Evolutionary conservation across 2,113 vertebrate genomes (phyloP).

Genomic region (Megaleporinus macrocephalus): DNA sequence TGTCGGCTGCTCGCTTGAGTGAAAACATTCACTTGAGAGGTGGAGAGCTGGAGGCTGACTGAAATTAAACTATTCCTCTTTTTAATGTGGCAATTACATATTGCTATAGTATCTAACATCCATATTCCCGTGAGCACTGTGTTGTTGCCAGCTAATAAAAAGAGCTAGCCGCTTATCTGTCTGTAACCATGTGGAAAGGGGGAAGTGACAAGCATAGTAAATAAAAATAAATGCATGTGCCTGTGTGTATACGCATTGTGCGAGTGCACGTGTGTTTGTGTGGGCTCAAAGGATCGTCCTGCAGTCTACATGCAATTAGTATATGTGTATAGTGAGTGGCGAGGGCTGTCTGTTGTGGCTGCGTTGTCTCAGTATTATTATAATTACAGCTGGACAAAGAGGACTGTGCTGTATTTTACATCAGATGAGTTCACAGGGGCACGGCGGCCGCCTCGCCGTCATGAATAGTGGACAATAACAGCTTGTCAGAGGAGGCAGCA

Average conservation of each 20-base stretch:
- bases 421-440: not conserved
- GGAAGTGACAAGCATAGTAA: not conserved
- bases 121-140: not conserved
- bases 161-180: not conserved
- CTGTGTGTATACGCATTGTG: not conserved
- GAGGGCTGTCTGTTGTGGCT: constrained; percentile 65
- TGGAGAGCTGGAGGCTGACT: not conserved
- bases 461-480: constrained; percentile 8
- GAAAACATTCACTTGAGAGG: not conserved
- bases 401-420: constrained; percentile 48
- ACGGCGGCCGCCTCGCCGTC: not conserved
- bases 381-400: constrained; percentile 79
- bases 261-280: not conserved
- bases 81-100: constrained; percentile 4
- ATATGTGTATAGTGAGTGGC: not conserved
- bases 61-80: constrained; percentile 4
- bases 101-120: not conserved
- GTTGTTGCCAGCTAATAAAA: constrained; percentile 3
- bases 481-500: constrained; percentile 8
- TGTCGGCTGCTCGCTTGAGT: not conserved
- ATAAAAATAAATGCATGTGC: not conserved
- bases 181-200: constrained; percentile 1
- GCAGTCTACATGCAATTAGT: not conserved
- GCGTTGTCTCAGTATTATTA: constrained; percentile 69
- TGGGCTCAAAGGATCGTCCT: not conserved